phyloP scores from a whole-genome alignment of 2,888 invertebrate genomes.

The Onthophagus sagittarius region DNA sequence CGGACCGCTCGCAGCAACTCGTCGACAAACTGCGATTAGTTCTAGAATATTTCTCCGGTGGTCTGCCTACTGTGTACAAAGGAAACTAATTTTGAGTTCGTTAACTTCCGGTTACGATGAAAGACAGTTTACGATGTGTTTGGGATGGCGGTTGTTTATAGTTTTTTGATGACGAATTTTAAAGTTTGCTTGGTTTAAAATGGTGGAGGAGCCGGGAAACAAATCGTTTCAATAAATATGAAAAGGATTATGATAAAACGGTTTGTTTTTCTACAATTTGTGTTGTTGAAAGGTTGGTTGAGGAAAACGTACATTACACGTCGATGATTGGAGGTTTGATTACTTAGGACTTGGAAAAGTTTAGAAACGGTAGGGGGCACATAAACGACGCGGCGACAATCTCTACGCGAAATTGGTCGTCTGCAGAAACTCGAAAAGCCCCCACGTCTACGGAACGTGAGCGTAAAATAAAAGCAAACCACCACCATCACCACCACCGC shows the following conservation, averaged over 20 bases:
- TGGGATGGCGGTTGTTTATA: neutral
- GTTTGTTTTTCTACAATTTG: neutral
- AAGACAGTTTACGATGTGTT: neutral
- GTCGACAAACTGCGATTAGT: neutral
- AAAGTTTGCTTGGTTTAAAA: neutral
- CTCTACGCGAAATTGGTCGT: neutral
- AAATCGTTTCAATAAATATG: no score
- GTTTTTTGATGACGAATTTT: neutral
- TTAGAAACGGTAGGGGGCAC: neutral
- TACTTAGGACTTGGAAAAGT: neutral
- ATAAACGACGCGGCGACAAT: neutral
- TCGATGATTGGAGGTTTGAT: neutral
- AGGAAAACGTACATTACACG: neutral
- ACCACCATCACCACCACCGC: no score
- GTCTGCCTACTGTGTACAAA: neutral
- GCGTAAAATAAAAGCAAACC: constrained; percentile 10
- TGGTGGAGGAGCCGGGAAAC: neutral
- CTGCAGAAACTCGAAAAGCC: neutral
- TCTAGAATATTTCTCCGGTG: neutral
- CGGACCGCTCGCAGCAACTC: neutral
- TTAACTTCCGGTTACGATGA: neutral
- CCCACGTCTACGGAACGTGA: neutral
- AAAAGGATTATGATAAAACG: neutral
- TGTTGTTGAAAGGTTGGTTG: neutral
- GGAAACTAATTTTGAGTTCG: neutral